Conservation (phyloP, 2,888 invertebrate species). For the Drosophila mimica region DNA sequence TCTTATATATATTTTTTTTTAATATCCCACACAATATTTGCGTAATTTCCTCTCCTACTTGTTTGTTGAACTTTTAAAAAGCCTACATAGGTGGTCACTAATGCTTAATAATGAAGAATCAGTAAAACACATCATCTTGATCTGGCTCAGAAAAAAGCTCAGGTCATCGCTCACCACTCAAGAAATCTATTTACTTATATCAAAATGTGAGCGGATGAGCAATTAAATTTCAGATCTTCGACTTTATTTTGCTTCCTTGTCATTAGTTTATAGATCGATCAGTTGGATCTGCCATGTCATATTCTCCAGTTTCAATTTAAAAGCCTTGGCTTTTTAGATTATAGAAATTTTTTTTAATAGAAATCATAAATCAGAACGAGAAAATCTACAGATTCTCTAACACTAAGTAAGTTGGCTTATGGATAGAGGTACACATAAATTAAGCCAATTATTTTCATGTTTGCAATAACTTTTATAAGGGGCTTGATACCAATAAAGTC, state of each 20-base stretch:
- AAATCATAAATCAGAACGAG: slow-evolving; percentile 30
- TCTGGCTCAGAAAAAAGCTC: background rate
- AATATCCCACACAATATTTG: background rate
- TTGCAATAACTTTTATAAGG: slow-evolving; percentile 58
- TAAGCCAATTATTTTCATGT: slow-evolving; percentile 73
- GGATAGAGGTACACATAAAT: slow-evolving; percentile 51
- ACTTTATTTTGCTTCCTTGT: background rate
- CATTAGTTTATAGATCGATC: background rate
- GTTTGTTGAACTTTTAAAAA: background rate
- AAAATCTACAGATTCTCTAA: background rate
- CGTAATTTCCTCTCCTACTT: background rate
- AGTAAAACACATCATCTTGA: background rate
- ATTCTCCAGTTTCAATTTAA: background rate
- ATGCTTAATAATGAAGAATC: background rate
- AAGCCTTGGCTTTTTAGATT: background rate
- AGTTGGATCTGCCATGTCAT: background rate
- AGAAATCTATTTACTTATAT: background rate
- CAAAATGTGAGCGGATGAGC: background rate
- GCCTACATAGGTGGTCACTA: background rate
- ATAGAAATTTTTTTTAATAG: slow-evolving; percentile 13
- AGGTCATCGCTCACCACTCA: background rate
- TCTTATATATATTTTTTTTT: background rate
- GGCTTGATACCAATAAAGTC: slow-evolving; percentile 69
- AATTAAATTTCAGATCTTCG: background rate
- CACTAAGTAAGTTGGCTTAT: slow-evolving; percentile 42